Base-by-base conservation (phyloP, 2,113 vertebrate genomes). In the Prietella phreatophila region DNA sequence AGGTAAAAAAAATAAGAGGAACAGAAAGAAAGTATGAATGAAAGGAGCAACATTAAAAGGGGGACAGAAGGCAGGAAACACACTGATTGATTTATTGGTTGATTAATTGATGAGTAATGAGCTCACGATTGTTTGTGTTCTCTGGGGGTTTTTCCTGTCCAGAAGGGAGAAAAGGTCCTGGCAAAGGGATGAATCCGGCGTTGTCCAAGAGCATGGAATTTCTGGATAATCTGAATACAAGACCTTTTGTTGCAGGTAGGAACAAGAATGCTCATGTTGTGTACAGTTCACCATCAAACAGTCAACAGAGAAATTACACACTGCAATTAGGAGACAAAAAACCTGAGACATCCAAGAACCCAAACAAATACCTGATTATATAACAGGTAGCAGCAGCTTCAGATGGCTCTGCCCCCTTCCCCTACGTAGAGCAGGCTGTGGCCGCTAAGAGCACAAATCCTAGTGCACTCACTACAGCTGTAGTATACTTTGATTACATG, bases 191-290 rank as follows among this genome's bases (percentile, higher is more conserved):
- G 60, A 87, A 58, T 25, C 11, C 85, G 2, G 1, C 7, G 8
- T 58, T 88, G 19, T 88, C 87, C 65, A 82, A 50, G 63, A 90
- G 87, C 76, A 82, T 90, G 87, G 87, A 90, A 0, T 25, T 55
- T 30, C 67, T 89, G 42, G 42, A 50, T 60, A 36, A 78, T 15
- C 3, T 56, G 53, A 58, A 5, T 39, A 20, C 0, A 19, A 71
- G 22, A 36, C 36, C 75, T 69, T 58, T 85, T 42, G 17, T 65
- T 22, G 8, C 73, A 17, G 39, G 36, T 82, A 39, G 33, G 53
- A 79, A 81, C 39, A 42, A 14, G 20, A 50, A 42, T 25, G 36
- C 10, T 60, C 55, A 60, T 60, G 47, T 60, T 79, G 1, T 5
- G 27, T 65, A n/a, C 30, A 71, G 30, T 6, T 71, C 17, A 19